Evolutionary conservation across 2,797 vertebrate genomes (phyloP).

Genomic region (Coendou prehensilis): DNA sequence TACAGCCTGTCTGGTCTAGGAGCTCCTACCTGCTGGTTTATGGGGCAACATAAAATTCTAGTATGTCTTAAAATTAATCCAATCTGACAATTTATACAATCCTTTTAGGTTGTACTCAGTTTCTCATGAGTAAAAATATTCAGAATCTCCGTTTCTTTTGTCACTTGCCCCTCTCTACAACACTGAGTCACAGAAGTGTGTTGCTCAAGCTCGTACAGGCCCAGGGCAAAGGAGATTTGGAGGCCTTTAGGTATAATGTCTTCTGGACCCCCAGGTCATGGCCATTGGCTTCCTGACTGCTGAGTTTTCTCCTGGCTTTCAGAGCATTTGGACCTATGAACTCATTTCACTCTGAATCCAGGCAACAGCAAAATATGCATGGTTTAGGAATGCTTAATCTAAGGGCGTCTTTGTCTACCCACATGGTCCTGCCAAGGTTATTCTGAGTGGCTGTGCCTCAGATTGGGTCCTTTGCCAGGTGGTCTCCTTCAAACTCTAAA

Average conservation of each 20-base stretch:
- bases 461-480: neutral
- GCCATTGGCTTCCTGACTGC: neutral
- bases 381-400: neutral
- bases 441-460: neutral
- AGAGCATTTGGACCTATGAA: neutral
- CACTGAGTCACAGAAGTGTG: neutral
- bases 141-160: neutral
- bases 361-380: neutral
- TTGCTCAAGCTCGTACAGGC: neutral
- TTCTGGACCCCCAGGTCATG: neutral
- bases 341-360: neutral
- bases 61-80: slow-evolving; percentile 43
- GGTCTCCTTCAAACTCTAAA: neutral
- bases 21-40: neutral
- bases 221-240: neutral
- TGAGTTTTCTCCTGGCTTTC: slow-evolving; percentile 10
- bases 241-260: neutral
- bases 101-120: neutral
- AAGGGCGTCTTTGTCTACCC: neutral
- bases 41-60: slow-evolving; percentile 45
- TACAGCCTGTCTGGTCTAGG: neutral
- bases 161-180: neutral
- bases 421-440: neutral
- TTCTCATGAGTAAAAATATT: slow-evolving; percentile 31
- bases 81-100: slow-evolving; percentile 12